These are phyloP conservation scores for Adelges cooleyi DNA, from an alignment of 1,140 invertebrate genomes.

Conservation along the genomic window DNA sequence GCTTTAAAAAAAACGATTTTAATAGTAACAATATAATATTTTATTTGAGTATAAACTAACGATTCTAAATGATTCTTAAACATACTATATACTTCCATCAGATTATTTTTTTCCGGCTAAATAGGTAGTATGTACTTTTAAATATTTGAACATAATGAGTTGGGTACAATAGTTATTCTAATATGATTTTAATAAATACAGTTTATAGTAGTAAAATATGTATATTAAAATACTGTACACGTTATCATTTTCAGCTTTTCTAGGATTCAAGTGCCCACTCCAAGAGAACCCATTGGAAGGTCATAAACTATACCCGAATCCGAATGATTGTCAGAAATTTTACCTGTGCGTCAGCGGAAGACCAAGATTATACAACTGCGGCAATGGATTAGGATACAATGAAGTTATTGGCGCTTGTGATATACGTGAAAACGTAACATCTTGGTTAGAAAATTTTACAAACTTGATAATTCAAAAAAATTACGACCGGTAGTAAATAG, in stretches of 20 bases:
- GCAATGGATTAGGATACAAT: slow-evolving; percentile 67
- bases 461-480: too few relatives aligned
- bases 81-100: too few relatives aligned
- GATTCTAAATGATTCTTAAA: too few relatives aligned
- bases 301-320: slow-evolving; percentile 46
- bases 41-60: too few relatives aligned
- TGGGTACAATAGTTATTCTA: background rate
- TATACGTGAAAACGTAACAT: slow-evolving; percentile 61
- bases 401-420: slow-evolving; percentile 62
- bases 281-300: slow-evolving; percentile 32
- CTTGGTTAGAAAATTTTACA: slow-evolving; percentile 40
- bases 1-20: too few relatives aligned
- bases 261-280: slow-evolving; percentile 54
- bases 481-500: too few relatives aligned
- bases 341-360: slow-evolving; percentile 66
- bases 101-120: too few relatives aligned
- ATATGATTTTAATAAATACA: background rate
- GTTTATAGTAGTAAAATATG: background rate
- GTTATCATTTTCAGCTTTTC: slow-evolving; percentile 43
- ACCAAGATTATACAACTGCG: slow-evolving; percentile 60
- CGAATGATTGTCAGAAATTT: slow-evolving; percentile 62
- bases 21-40: too few relatives aligned
- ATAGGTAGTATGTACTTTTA: background rate
- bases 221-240: background rate
- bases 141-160: too few relatives aligned